Base-by-base conservation (phyloP, 2,888 invertebrate species). In the Scaptomyza parva region DNA sequence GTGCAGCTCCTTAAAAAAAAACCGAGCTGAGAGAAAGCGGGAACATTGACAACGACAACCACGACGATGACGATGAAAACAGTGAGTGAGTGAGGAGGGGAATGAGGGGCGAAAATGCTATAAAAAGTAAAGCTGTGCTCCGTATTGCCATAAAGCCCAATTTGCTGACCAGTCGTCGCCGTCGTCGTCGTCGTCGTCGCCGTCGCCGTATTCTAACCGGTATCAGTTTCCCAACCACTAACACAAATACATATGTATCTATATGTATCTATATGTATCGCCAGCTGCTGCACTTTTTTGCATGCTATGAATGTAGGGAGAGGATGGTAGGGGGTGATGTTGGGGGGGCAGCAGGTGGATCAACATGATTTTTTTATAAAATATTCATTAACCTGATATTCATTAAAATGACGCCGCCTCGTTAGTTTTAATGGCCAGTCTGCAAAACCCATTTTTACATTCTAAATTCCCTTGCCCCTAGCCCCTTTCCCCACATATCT, bases 331-430 rank as follows among this genome's bases (percentile, higher is more conserved):
- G 28, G 28, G 28, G 26, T n/a, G 26, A 1, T 6, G 26, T 22
- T n/a, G 43, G 12, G 11, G 18, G 18, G 20, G 33, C 33, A 22
- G 20, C 48, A 47, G 30, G 47, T 41, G 51, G 59, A 50, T 50
- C 35, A 44, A 41, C 57, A 45, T 50, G 67, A 41, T 67, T 70
- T 59, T 51, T 55, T 52, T 67, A 68, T 82, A 72, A 86, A 87
- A 86, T 82, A 82, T 82, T 77, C 70, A 87, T 87, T 86, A 84
- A 84, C 77, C 74, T 72, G 74, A 86, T 86, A 76, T 76, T 82
- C 79, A 70, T 86, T 83, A 82, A 82, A 70, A 64, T 53, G 66
- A 60, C 59, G 71, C 70, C 62, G 72, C 48, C 74, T 78, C 78
- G 73, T 86, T 78, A 80, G 72, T 70, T 73, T 76, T 85, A 78